Base-by-base conservation (phyloP, 2,113 vertebrate genomes). In the Rhadina sibilatrix region DNA sequence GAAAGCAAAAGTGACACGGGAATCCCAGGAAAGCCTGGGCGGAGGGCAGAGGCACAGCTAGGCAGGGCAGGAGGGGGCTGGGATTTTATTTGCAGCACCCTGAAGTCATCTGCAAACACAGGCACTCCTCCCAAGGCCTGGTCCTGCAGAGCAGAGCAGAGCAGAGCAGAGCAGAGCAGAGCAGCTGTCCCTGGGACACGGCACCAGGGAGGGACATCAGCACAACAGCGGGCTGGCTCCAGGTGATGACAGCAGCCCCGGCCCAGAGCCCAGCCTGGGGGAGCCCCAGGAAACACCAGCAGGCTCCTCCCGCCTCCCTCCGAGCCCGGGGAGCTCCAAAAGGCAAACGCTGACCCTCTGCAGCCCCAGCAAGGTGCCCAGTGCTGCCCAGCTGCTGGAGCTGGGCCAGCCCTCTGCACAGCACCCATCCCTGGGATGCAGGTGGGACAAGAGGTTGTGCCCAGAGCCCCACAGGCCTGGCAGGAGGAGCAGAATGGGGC, bases 81-180 rank as follows among this genome's bases (percentile, higher is more conserved):
- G 50, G 30, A 66, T 54, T 97, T 96, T 97, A 97, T 96, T 97
- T 94, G 76, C 60, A 57, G 95, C 72, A 57, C 68, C 30, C 90
- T 94, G 84, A 91, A 91, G 83, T 94, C 95, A 90, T 95, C 72
- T 49, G 64, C 88, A 71, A 61, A 74, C 86, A 93, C 40, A 49
- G 25, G 1, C 16, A 3, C 59, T 83, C 53, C 89, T 91, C 72
- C 92, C 88, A 42, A 25, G 82, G 15, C 87, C 35, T 16, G 27
- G 61, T 68, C 69, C 57, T 30, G 6, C 87, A 37, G 86, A 23
- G 16, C 59, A 15, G n/a, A n/a, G n/a, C n/a, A n/a, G n/a, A n/a
- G n/a, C n/a, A n/a, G n/a, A n/a, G n/a, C n/a, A n/a, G n/a, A n/a
- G n/a, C n/a, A n/a, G n/a, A n/a, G n/a, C n/a, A n/a, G n/a, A n/a